Conservation (phyloP, 2,113 vertebrate species). For the Malurus elegans region DNA sequence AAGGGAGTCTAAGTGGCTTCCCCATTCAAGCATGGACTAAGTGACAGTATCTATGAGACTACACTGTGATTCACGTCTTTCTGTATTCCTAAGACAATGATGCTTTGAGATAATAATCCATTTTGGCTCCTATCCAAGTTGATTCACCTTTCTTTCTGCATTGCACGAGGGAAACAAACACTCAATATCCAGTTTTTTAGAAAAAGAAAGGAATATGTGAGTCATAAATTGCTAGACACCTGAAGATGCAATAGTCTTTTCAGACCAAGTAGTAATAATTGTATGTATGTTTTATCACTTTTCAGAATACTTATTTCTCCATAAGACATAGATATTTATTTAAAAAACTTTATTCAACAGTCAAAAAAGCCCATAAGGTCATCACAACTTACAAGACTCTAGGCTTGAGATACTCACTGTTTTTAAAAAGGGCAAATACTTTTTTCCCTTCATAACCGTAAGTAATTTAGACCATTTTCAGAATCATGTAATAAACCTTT, state of each 20-base stretch:
- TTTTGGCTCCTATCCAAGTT: neutral
- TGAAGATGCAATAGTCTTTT: neutral
- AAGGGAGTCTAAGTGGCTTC: neutral
- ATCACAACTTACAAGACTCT: neutral
- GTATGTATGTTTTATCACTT: neutral
- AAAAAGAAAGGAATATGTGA: neutral
- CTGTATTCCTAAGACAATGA: neutral
- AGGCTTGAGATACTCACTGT: neutral
- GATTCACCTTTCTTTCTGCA: neutral
- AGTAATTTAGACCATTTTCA: neutral
- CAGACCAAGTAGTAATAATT: neutral
- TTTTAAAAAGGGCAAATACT: neutral
- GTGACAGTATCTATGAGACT: neutral
- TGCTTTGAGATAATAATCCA: fast-evolving
- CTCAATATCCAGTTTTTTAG: neutral
- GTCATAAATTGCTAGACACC: neutral
- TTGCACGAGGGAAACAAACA: neutral
- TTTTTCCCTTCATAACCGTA: neutral
- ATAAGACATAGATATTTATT: neutral
- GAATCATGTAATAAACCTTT: neutral
- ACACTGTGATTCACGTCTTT: neutral
- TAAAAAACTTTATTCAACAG: neutral
- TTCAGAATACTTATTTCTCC: neutral
- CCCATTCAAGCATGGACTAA: neutral
- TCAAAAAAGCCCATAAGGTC: neutral